Evolutionary conservation across 2,888 invertebrate genomes (phyloP).

Genomic region (Tanytarsus gracilentus): DNA sequence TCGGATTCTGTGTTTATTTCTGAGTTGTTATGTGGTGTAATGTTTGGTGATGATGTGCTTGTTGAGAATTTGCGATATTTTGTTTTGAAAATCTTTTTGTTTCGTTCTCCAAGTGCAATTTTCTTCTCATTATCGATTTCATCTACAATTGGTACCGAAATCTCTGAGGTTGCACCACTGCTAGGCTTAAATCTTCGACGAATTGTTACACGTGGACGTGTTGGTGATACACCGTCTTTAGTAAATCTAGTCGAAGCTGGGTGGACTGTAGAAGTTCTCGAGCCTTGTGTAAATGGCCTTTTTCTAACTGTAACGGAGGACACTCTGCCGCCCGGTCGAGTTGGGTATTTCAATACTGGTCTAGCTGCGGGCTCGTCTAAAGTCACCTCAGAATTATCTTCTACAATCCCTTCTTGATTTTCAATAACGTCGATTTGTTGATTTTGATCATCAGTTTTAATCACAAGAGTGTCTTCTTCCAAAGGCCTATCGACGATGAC

Average conservation of each 20-base stretch:
- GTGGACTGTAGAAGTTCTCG: constrained; percentile 35
- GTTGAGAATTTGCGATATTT: constrained; percentile 32
- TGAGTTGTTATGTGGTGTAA: constrained; percentile 17
- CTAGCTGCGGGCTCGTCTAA: constrained; percentile 30
- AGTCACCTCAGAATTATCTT: constrained; percentile 31
- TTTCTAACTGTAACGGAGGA: constrained; percentile 3
- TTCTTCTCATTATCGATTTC: not conserved
- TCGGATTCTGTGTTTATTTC: constrained; percentile 32
- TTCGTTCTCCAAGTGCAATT: constrained; percentile 38
- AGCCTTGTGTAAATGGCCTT: constrained; percentile 36
- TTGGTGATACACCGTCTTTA: not conserved
- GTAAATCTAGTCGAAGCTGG: constrained; percentile 37
- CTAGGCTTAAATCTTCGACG: constrained; percentile 15
- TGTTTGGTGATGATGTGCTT: constrained; percentile 26
- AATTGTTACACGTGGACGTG: not conserved
- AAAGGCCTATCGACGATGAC: constrained; percentile 7
- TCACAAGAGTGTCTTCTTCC: not conserved
- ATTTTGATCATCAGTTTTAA: not conserved
- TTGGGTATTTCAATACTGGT: constrained; percentile 26
- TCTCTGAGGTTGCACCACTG: not conserved
- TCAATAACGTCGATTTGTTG: constrained; percentile 28
- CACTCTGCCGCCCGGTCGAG: constrained; percentile 23
- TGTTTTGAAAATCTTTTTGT: constrained; percentile 47
- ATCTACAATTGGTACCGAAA: not conserved
- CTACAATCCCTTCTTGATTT: constrained; percentile 31